Evolutionary conservation across 2,888 invertebrate species (phyloP), one percentile per base, ranked within the genome.

Genomic region (Ormyrus thymus): DNA sequence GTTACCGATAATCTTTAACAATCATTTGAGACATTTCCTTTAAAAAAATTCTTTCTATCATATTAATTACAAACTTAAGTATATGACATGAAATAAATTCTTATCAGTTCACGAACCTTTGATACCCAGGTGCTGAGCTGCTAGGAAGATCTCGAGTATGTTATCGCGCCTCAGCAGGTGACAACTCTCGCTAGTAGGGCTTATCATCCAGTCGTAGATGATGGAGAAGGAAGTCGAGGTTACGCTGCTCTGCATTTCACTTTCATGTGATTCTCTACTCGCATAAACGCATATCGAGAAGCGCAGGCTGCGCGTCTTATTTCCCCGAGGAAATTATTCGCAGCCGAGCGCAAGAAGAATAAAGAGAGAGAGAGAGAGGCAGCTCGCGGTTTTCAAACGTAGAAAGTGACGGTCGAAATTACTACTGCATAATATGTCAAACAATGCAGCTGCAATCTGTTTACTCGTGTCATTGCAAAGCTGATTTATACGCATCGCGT

Each of bases 161-260:
- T 95, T 95, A 74, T 94, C 93, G 66, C 94, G 92, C 76, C 92
- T 93, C 0, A 96, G 89, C 3, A 93, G 90, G 72, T 93, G 93
- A 82, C 92, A 93, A 82, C 94, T 93, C 6, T 94, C 94, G 75
- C 91, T 91, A 7, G 92, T 93, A 45, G 91, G 90, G 78, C 92
- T 92, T 83, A 95, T 92, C 96, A 96, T 96, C 96, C 96, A 96
- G 83, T 95, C 94, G 89, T 96, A 96, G 72, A 95, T 93, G 81
- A 93, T 92, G 68, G 92, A 92, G 86, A 96, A 96, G 0, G 95
- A 93, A 81, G 88, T 88, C 7, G 92, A 91, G 75, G 91, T 91
- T 51, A 90, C 90, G 75, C 81, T 87, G 81, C 85, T 88, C 89
- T 90, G 84, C 29, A 85, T 83, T 84, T 82, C 65, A 83, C 78